These are phyloP conservation scores for Gila orcuttii DNA, from an alignment of 2,113 vertebrate species.

Conservation along the genomic window DNA sequence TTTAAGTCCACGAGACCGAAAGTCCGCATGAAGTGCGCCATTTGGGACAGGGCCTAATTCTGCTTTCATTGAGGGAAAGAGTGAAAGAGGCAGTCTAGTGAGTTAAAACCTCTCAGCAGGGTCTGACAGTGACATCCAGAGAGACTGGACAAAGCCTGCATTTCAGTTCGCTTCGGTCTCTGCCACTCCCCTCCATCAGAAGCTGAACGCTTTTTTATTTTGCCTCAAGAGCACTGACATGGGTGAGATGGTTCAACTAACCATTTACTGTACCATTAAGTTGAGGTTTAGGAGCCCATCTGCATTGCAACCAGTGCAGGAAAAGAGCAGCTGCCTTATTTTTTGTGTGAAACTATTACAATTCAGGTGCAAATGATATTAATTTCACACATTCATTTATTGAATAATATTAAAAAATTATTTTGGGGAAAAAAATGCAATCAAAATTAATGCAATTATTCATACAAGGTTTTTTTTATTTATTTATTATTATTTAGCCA, in stretches of 20 bases:
- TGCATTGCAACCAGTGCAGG: not conserved
- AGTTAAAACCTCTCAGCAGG: constrained; percentile 59
- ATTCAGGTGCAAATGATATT: not conserved
- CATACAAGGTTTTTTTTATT: no score
- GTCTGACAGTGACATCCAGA: constrained; percentile 58
- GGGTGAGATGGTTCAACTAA: constrained; percentile 27
- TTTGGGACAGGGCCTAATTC: no score
- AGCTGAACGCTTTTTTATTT: constrained; percentile 29
- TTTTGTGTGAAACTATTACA: not conserved
- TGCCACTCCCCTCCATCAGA: constrained; percentile 30
- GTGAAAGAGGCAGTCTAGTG: constrained; percentile 54
- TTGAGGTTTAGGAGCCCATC: constrained; percentile 28
- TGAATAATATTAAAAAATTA: not conserved
- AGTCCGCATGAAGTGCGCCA: no score
- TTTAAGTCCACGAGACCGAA: no score
- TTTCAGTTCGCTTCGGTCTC: constrained; percentile 50
- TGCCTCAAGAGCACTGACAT: constrained; percentile 15
- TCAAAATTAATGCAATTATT: no score
- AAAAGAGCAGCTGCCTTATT: not conserved
- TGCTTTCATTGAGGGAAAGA: constrained; percentile 56
- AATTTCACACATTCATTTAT: not conserved
- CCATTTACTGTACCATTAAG: not conserved
- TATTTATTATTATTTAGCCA: no score
- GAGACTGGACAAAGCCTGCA: constrained; percentile 54
- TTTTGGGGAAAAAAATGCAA: no score